These are phyloP conservation scores for Onchidella celtica DNA, from an alignment of 2,888 invertebrate genomes.

Conservation along the genomic window DNA sequence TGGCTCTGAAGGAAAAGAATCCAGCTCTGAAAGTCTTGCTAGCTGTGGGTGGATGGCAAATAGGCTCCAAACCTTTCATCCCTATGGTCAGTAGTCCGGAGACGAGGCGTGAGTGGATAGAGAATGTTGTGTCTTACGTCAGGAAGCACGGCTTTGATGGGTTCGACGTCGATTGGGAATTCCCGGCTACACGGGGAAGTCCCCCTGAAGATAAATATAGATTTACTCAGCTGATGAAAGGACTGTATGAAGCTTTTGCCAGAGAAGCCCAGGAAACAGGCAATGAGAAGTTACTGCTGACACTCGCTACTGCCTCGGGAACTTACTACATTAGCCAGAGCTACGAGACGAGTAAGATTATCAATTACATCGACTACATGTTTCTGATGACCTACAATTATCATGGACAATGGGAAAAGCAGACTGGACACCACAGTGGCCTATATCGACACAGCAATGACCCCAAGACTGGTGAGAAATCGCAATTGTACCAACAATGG, in stretches of 20 bases:
- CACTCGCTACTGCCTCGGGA: constrained; percentile 59
- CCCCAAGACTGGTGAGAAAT: constrained; percentile 60
- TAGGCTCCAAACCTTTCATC: constrained; percentile 74
- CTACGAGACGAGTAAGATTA: constrained; percentile 56
- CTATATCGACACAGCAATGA: constrained; percentile 60
- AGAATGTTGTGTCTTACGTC: constrained; percentile 61
- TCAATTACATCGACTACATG: constrained; percentile 67
- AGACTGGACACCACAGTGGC: constrained; percentile 69
- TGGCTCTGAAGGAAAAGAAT: constrained; percentile 48
- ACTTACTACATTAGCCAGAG: constrained; percentile 58
- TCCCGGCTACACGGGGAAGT: constrained; percentile 83
- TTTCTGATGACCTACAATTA: too few species aligned
- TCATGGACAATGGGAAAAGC: constrained; percentile 72
- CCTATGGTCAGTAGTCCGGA: constrained; percentile 62
- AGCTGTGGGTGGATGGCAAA: constrained; percentile 74
- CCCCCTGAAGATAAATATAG: constrained; percentile 64
- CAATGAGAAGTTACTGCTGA: constrained; percentile 65
- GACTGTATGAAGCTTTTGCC: constrained; percentile 62
- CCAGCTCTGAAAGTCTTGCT: constrained; percentile 65
- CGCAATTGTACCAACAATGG: constrained; percentile 70
- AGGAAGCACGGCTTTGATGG: constrained; percentile 87
- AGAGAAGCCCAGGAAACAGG: constrained; percentile 59
- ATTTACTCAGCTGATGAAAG: constrained; percentile 67
- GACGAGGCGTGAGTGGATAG: constrained; percentile 55
- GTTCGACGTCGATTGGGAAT: constrained; percentile 95